phyloP scores from a whole-genome alignment of 2,888 invertebrate species.

The Crematogaster levior region DNA sequence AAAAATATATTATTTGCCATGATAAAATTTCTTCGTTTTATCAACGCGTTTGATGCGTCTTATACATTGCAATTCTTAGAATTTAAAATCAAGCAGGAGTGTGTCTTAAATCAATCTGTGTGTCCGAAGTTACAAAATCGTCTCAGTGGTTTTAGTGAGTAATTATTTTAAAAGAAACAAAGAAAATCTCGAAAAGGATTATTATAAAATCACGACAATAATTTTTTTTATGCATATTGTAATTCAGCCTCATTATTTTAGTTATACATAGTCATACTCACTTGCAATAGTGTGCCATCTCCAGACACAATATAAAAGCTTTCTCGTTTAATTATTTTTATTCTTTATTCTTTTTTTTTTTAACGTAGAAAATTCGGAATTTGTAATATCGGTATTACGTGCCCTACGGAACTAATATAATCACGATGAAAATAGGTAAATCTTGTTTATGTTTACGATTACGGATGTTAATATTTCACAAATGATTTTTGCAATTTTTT shows the following conservation, averaged over 20 bases:
- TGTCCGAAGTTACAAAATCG: neutral
- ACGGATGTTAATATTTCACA: neutral
- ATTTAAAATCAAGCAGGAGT: neutral
- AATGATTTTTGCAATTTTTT: slow-evolving; percentile 13
- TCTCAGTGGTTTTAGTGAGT: neutral
- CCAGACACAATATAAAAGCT: slow-evolving; percentile 39
- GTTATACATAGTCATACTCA: slow-evolving; percentile 52
- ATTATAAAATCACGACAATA: neutral
- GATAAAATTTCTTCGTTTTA: neutral
- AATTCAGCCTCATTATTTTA: slow-evolving; percentile 34
- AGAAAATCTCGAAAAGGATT: too few relatives aligned
- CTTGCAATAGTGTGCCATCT: slow-evolving; percentile 38
- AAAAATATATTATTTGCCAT: neutral
- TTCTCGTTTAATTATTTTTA: slow-evolving; percentile 27
- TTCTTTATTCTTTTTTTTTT: too few relatives aligned
- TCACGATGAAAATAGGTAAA: slow-evolving; percentile 1
- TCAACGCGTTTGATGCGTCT: neutral
- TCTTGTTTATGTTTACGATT: neutral
- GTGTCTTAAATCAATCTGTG: too few relatives aligned
- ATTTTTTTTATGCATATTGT: neutral
- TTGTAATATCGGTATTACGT: neutral
- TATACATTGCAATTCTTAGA: neutral
- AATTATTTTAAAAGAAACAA: slow-evolving; percentile 21
- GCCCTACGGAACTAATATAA: neutral
- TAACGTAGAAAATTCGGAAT: neutral